Conservation (phyloP, 2,797 vertebrate species). For the Hippoglossus hippoglossus region DNA sequence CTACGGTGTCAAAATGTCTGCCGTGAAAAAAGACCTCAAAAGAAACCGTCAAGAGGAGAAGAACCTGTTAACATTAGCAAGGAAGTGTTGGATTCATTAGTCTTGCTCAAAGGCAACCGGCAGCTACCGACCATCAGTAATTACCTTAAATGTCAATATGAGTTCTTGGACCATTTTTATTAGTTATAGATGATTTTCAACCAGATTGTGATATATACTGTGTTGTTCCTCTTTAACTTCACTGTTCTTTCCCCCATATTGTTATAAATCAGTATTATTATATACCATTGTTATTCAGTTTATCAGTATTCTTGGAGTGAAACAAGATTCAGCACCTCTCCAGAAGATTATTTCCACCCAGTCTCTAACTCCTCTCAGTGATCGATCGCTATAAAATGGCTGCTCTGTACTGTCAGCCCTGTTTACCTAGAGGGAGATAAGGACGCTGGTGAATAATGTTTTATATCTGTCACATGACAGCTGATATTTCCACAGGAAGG, state of each 20-base stretch:
- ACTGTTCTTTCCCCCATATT: not conserved
- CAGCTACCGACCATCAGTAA: too few species aligned
- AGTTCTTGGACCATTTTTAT: too few species aligned
- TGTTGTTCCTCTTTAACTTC: not conserved
- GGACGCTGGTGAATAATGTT: too few species aligned
- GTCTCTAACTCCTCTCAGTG: not conserved
- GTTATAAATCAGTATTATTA: too few species aligned
- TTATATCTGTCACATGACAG: not conserved
- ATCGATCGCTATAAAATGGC: slow-evolving; percentile 25
- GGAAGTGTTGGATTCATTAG: too few species aligned
- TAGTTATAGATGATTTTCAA: too few species aligned
- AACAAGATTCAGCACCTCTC: not conserved
- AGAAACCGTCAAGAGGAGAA: too few species aligned
- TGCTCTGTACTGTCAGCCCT: slow-evolving; percentile 15
- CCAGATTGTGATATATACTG: too few species aligned
- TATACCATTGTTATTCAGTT: too few species aligned
- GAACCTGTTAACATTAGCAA: too few species aligned
- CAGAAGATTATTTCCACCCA: not conserved
- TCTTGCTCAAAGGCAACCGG: too few species aligned
- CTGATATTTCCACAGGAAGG: slow-evolving; percentile 39
- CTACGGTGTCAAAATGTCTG: not conserved
- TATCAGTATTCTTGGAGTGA: not conserved
- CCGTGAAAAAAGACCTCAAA: not conserved
- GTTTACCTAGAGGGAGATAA: slow-evolving; percentile 46
- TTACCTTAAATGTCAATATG: too few species aligned